phyloP scores from a whole-genome alignment of 2,113 vertebrate species.

The Eublepharis macularius region DNA sequence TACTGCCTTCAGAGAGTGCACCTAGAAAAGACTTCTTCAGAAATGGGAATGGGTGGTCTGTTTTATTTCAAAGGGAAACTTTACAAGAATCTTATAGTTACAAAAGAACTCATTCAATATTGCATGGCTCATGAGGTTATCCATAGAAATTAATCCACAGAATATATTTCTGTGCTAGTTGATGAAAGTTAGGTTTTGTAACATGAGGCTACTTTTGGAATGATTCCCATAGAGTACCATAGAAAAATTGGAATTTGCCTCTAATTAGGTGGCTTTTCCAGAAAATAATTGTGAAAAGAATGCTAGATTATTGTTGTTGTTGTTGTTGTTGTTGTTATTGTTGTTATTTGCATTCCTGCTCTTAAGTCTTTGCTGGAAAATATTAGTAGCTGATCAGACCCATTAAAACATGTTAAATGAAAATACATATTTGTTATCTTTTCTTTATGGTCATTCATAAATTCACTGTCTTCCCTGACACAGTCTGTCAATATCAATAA shows the following conservation, averaged over 20 bases:
- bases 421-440: too few relatives aligned
- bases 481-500: background rate
- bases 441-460: background rate
- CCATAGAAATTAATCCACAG: background rate
- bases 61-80: background rate
- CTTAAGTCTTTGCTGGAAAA: too few relatives aligned
- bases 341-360: too few relatives aligned
- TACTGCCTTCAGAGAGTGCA: background rate
- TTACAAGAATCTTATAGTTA: constrained; percentile 4
- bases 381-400: too few relatives aligned
- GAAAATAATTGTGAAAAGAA: too few relatives aligned
- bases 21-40: background rate
- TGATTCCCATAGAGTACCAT: too few relatives aligned
- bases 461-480: background rate
- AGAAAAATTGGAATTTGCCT: too few relatives aligned
- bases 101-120: background rate
- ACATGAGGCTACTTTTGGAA: too few relatives aligned
- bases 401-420: too few relatives aligned
- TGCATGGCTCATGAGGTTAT: background rate
- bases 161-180: background rate
- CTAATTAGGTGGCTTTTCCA: too few relatives aligned
- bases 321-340: too few relatives aligned
- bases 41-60: background rate
- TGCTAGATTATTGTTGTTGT: too few relatives aligned
- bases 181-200: background rate